Conservation (phyloP, 2,888 invertebrate genomes). For the Metellina segmentata region DNA sequence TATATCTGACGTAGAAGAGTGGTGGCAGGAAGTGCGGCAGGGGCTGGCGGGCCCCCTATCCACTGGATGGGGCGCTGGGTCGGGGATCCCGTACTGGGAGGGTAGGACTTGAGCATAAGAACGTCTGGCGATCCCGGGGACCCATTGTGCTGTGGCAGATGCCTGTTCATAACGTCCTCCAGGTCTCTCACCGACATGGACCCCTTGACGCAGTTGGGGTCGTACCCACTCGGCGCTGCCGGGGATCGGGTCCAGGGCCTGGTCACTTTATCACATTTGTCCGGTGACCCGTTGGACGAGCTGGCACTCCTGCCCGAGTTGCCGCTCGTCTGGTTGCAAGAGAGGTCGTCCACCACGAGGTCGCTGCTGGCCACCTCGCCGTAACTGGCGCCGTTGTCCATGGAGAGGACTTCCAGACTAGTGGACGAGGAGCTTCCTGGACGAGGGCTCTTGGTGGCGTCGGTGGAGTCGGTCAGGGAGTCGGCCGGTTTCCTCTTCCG, state of each 20-base stretch:
- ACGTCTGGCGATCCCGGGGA: constrained; percentile 49
- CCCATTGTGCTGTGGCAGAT: constrained; percentile 83
- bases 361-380: constrained; percentile 44
- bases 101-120: constrained; percentile 65
- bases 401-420: constrained; percentile 62
- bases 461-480: background rate
- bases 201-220: background rate
- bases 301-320: background rate
- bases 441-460: constrained; percentile 61
- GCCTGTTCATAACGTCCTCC: constrained; percentile 98
- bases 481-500: constrained; percentile 37
- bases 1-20: constrained; percentile 93
- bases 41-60: constrained; percentile 84
- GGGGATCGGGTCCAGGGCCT: constrained; percentile 76
- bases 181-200: constrained; percentile 90
- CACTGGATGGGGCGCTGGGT: constrained; percentile 87
- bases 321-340: constrained; percentile 18
- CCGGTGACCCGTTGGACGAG: constrained; percentile 8
- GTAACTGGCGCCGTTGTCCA: constrained; percentile 50
- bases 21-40: constrained; percentile 88
- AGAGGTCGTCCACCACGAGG: constrained; percentile 53
- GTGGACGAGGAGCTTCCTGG: constrained; percentile 66
- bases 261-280: constrained; percentile 66
- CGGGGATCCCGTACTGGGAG: constrained; percentile 26
- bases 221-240: background rate